phyloP scores from a whole-genome alignment of 2,113 vertebrate genomes.

The Siniperca knerii region DNA sequence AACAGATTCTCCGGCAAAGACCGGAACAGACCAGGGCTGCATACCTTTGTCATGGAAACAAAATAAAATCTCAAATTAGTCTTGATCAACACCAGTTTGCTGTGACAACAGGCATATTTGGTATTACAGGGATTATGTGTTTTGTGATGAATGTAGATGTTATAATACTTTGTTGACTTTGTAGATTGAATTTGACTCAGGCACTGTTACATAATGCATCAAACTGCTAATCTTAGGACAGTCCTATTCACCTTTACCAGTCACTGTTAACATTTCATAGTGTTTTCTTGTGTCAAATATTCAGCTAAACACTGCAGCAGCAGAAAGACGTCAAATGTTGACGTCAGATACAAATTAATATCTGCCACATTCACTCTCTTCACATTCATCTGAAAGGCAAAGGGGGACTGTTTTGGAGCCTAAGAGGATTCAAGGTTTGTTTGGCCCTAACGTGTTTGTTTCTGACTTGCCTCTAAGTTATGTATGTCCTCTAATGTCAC shows the following conservation, averaged over 20 bases:
- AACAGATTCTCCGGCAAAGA: slow-evolving; percentile 26
- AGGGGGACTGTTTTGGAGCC: slow-evolving; percentile 15
- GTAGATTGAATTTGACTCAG: not conserved
- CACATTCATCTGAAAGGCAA: slow-evolving; percentile 18
- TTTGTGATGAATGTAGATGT: not conserved
- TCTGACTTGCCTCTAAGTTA: slow-evolving; percentile 45
- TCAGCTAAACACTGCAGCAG: not conserved
- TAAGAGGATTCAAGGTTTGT: slow-evolving; percentile 59
- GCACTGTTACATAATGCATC: not conserved
- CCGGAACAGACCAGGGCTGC: slow-evolving; percentile 14
- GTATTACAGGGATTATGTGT: not conserved
- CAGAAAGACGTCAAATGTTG: not conserved
- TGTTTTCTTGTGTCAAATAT: slow-evolving; percentile 4
- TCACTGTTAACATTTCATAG: not conserved
- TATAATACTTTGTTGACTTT: not conserved
- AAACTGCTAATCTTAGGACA: not conserved
- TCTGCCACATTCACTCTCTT: slow-evolving; percentile 14
- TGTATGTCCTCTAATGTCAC: slow-evolving; percentile 64
- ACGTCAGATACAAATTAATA: not conserved
- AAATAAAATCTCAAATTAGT: slow-evolving; percentile 22
- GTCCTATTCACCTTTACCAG: not conserved
- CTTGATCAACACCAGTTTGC: slow-evolving; percentile 14
- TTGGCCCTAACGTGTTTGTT: slow-evolving; percentile 67
- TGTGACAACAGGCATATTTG: not conserved
- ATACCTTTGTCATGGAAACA: slow-evolving; percentile 36